These are phyloP conservation scores for Pterois miles DNA, from an alignment of 2,797 vertebrate genomes.

Conservation along the genomic window DNA sequence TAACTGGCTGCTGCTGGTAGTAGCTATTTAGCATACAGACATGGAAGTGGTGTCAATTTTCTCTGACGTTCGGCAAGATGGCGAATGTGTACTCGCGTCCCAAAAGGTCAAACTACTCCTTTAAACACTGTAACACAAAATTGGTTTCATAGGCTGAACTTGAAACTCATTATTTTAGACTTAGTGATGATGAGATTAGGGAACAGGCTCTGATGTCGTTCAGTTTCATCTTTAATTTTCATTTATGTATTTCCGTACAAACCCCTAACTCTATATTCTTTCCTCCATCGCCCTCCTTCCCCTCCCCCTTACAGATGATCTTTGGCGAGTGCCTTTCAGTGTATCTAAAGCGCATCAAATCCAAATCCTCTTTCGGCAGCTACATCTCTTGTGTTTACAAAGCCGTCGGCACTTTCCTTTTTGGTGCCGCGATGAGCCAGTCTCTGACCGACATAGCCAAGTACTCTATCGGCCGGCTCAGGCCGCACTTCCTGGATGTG, in stretches of 20 bases:
- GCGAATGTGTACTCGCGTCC: not conserved
- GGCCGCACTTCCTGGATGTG: constrained; percentile 94
- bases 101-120: not conserved
- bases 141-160: not conserved
- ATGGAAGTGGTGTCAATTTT: too few species aligned
- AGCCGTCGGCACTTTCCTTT: constrained; percentile 93
- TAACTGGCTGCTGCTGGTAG: too few species aligned
- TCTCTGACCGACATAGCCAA: constrained; percentile 98
- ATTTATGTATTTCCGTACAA: not conserved
- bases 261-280: constrained; percentile 16
- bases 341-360: constrained; percentile 88
- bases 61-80: not conserved
- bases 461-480: constrained; percentile 95
- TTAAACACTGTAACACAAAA: not conserved
- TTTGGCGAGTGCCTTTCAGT: constrained; percentile 92
- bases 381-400: constrained; percentile 93
- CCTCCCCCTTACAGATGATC: constrained; percentile 86
- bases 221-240: not conserved
- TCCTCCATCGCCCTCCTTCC: not conserved
- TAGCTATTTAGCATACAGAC: too few species aligned
- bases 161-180: not conserved
- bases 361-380: constrained; percentile 90
- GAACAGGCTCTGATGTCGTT: not conserved
- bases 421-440: constrained; percentile 96
- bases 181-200: not conserved